phyloP scores from a whole-genome alignment of 1,140 invertebrate species.

The Drosophila sturtevanti region DNA sequence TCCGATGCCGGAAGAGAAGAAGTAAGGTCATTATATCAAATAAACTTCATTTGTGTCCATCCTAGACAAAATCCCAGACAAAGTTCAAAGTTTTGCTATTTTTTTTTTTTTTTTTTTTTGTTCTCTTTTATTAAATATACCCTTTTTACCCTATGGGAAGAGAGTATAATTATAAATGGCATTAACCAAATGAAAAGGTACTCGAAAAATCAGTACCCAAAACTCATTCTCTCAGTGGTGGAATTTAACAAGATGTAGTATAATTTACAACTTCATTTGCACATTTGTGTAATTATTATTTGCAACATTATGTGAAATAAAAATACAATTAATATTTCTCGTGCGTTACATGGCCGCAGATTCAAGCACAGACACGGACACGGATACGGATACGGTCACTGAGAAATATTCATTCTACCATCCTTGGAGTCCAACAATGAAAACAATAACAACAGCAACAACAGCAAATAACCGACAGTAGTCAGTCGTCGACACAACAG shows the following conservation, averaged over 20 bases:
- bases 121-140: too few relatives aligned
- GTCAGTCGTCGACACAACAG: background rate
- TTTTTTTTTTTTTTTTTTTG: too few relatives aligned
- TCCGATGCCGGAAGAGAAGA: too few relatives aligned
- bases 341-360: slow-evolving; percentile 62
- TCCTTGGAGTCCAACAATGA: slow-evolving; percentile 24
- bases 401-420: background rate
- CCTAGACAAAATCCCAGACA: too few relatives aligned
- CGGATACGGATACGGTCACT: background rate
- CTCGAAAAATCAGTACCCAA: background rate
- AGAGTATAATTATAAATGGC: too few relatives aligned
- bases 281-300: slow-evolving; percentile 82
- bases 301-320: slow-evolving; percentile 80
- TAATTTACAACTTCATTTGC: slow-evolving; percentile 83
- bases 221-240: slow-evolving; percentile 48
- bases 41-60: too few relatives aligned
- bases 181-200: background rate
- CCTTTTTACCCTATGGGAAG: too few relatives aligned
- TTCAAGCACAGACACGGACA: background rate
- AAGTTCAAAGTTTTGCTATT: too few relatives aligned
- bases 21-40: too few relatives aligned
- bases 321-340: slow-evolving; percentile 79
- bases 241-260: slow-evolving; percentile 76
- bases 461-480: background rate
- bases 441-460: background rate